These are phyloP conservation scores for Rhegmatorhina hoffmannsi DNA, from an alignment of 2,113 vertebrate genomes.

Conservation along the genomic window DNA sequence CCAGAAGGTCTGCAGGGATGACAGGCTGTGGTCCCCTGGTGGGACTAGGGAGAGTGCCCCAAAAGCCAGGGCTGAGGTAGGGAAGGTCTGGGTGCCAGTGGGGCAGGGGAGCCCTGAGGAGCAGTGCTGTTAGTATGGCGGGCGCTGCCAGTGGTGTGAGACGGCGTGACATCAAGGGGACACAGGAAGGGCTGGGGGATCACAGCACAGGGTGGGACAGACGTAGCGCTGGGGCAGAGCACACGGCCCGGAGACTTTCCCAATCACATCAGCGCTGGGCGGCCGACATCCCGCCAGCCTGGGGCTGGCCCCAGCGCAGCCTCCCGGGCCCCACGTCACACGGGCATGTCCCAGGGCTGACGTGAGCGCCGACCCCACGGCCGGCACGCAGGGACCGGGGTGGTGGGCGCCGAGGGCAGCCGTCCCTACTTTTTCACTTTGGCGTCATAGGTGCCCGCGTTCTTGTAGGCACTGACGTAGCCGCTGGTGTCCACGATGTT, in stretches of 20 bases:
- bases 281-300: not conserved
- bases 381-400: not conserved
- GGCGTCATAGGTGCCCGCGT: slow-evolving; percentile 87
- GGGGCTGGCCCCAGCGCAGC: not conserved
- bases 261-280: not conserved
- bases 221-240: not conserved
- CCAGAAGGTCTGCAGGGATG: not conserved
- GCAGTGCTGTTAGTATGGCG: not conserved
- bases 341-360: not conserved
- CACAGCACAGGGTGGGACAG: not conserved
- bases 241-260: not conserved
- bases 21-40: not conserved
- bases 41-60: not conserved
- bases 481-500: slow-evolving; percentile 90
- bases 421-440: slow-evolving; percentile 82
- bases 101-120: not conserved
- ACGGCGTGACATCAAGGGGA: not conserved
- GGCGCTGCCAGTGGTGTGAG: not conserved
- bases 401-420: not conserved
- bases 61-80: not conserved
- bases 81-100: not conserved
- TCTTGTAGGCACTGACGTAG: slow-evolving; percentile 91
- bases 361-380: not conserved
- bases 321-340: not conserved
- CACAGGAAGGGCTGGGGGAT: not conserved